Evolutionary conservation across 2,888 invertebrate genomes (phyloP).

Genomic region (Heliconius aoede): DNA sequence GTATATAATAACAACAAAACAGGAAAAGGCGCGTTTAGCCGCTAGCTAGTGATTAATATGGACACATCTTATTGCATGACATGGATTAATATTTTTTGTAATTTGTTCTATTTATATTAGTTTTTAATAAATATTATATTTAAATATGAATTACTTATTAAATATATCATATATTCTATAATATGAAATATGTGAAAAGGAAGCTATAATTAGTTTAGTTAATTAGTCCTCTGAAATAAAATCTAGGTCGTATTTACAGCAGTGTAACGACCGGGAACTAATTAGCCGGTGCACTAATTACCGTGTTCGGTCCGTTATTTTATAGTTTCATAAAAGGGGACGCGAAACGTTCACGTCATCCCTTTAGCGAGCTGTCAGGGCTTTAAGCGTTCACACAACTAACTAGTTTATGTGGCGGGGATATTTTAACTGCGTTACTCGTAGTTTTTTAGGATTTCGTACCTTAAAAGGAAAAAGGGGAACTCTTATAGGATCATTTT

Average conservation of each 20-base stretch:
- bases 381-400: constrained; percentile 37
- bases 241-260: constrained; percentile 44
- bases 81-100: no score
- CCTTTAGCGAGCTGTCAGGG: constrained; percentile 38
- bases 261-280: constrained; percentile 47
- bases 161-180: constrained; percentile 1
- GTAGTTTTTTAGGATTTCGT: not conserved
- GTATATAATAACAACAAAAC: no score
- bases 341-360: constrained; percentile 38
- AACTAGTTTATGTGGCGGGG: constrained; percentile 37
- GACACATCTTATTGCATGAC: no score
- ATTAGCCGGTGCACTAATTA: constrained; percentile 53
- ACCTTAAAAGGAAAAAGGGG: no score
- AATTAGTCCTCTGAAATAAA: constrained; percentile 47
- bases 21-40: no score
- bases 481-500: no score
- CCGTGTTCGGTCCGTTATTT: constrained; percentile 53
- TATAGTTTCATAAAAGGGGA: constrained; percentile 42
- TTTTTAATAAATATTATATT: constrained; percentile 5
- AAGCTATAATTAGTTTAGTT: constrained; percentile 34
- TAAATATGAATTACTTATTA: not conserved
- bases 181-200: constrained; percentile 26
- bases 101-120: constrained; percentile 7
- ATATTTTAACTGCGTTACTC: constrained; percentile 21
- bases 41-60: no score